These are phyloP conservation scores for Lepidurus apus DNA, from an alignment of 1,140 invertebrate genomes.

Conservation along the genomic window DNA sequence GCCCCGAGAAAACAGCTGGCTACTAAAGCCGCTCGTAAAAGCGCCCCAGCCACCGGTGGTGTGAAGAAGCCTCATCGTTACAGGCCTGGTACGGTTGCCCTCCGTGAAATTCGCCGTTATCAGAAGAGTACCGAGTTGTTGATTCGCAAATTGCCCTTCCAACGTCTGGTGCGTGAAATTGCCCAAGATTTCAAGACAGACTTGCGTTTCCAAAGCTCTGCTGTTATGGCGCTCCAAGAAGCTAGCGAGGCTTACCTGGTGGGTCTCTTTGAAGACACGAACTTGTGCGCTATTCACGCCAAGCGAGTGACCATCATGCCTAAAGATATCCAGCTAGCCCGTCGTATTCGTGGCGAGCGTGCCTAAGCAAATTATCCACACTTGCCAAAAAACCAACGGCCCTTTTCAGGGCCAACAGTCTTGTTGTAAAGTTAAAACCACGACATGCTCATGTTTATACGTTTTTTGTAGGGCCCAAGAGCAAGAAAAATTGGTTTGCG, in stretches of 20 bases:
- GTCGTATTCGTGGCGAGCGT: too few species aligned
- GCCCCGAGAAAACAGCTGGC: slow-evolving; percentile 80
- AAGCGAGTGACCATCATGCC: slow-evolving; percentile 61
- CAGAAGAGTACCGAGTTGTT: slow-evolving; percentile 68
- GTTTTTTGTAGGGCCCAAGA: too few species aligned
- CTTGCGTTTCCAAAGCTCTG: slow-evolving; percentile 71
- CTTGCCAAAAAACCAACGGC: not conserved
- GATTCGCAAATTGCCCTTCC: slow-evolving; percentile 63
- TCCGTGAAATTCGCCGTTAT: slow-evolving; percentile 68
- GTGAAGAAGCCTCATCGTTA: slow-evolving; percentile 81
- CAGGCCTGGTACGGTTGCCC: slow-evolving; percentile 78
- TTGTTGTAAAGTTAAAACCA: too few species aligned
- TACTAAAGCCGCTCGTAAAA: slow-evolving; percentile 72
- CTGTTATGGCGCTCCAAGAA: slow-evolving; percentile 63
- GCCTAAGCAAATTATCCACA: slow-evolving; percentile 39
- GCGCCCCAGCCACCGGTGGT: slow-evolving; percentile 74
- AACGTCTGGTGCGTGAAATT: slow-evolving; percentile 76
- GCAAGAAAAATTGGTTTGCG: too few species aligned
- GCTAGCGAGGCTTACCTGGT: slow-evolving; percentile 63
- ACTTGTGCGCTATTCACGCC: slow-evolving; percentile 57
- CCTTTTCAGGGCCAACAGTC: slow-evolving; percentile 20
- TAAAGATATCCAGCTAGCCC: slow-evolving; percentile 55
- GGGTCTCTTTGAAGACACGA: slow-evolving; percentile 72
- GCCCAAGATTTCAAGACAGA: slow-evolving; percentile 73
- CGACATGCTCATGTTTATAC: too few species aligned